Evolutionary conservation across 64 coral and sea anemone species (phyloP).

Genomic region (Pocillopora verrucosa): DNA sequence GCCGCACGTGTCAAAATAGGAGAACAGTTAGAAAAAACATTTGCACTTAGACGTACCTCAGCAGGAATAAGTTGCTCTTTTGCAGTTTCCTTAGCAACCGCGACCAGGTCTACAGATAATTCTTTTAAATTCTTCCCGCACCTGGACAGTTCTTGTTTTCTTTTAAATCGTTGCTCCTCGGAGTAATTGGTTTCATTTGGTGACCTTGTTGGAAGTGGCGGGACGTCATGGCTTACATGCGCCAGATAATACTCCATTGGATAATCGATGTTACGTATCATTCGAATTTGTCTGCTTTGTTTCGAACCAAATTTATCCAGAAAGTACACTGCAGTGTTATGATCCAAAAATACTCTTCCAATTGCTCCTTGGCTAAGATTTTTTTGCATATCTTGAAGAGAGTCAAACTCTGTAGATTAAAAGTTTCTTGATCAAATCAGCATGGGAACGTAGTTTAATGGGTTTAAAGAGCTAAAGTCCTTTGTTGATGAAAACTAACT

Average conservation of each 20-base stretch:
- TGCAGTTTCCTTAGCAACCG: not conserved
- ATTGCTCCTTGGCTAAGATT: not conserved
- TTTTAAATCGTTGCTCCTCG: too few species aligned
- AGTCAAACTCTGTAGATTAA: not conserved
- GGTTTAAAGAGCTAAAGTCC: too few species aligned
- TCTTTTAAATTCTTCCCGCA: not conserved
- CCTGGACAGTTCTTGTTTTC: not conserved
- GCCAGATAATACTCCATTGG: conserved; percentile 20
- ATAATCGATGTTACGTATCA: conserved; percentile 15
- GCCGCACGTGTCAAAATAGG: too few species aligned
- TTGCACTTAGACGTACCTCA: too few species aligned
- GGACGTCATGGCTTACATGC: not conserved
- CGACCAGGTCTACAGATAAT: too few species aligned
- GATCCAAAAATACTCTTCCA: conserved; percentile 32
- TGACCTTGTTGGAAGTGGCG: not conserved
- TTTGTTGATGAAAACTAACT: too few species aligned
- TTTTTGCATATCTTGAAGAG: conserved; percentile 16
- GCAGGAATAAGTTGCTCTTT: too few species aligned
- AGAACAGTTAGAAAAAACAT: too few species aligned
- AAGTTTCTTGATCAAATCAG: not conserved
- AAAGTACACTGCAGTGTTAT: conserved; percentile 17
- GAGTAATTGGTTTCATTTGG: not conserved
- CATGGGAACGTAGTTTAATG: too few species aligned
- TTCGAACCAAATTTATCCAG: conserved; percentile 6
- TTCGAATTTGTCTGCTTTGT: conserved; percentile 10